Conservation (phyloP, 2,113 vertebrate genomes). For the Syngnathus typhle region DNA sequence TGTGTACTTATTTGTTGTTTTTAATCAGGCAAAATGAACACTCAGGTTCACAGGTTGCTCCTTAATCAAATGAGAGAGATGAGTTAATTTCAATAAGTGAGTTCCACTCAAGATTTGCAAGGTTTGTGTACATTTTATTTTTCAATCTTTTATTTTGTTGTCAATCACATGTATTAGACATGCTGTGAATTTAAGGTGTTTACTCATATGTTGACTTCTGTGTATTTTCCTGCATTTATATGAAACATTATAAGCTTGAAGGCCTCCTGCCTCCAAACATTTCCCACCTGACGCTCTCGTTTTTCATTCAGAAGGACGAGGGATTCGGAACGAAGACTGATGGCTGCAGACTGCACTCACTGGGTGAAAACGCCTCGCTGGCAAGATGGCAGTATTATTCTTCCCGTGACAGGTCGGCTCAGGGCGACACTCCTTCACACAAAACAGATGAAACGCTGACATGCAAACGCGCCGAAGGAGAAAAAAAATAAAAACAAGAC, state of each 20-base stretch:
- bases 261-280: background rate
- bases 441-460: slow-evolving; percentile 32
- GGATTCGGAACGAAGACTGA: slow-evolving; percentile 29
- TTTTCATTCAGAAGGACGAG: slow-evolving; percentile 12
- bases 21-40: no score
- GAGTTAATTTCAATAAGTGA: background rate
- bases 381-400: slow-evolving; percentile 41
- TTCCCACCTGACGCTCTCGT: slow-evolving; percentile 23
- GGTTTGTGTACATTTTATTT: background rate
- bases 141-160: background rate
- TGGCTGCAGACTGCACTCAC: slow-evolving; percentile 11
- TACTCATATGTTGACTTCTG: background rate
- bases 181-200: background rate
- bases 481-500: background rate
- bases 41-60: no score
- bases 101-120: background rate
- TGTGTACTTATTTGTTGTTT: background rate
- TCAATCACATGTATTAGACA: background rate
- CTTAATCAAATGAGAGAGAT: background rate
- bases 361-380: slow-evolving; percentile 29
- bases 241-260: background rate
- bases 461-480: slow-evolving; percentile 23
- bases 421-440: slow-evolving; percentile 16
- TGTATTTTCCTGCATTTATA: background rate
- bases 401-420: slow-evolving; percentile 30